Percentiles rank a stretch among this genome's conserved stretches.
Evolutionary conservation across 2,113 vertebrate species (phyloP).

Genomic region (Seriola dumerili): DNA sequence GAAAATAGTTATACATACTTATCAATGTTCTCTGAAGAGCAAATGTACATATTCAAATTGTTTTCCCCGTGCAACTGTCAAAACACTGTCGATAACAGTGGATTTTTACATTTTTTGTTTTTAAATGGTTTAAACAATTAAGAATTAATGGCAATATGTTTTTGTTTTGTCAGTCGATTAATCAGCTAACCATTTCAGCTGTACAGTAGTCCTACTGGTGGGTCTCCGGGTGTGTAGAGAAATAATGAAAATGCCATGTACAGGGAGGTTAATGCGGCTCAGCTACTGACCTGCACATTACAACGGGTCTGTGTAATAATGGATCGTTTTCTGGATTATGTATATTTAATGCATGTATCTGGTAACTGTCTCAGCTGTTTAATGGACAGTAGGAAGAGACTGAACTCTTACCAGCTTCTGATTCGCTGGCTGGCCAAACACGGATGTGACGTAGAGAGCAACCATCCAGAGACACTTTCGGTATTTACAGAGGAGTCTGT

Average conservation of each 20-base stretch:
- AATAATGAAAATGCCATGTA: background rate
- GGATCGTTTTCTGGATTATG: background rate
- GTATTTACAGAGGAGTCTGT: constrained; percentile 29
- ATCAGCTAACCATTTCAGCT: background rate
- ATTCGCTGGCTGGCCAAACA: constrained; percentile 56
- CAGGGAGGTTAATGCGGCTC: background rate
- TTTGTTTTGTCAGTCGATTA: too few relatives aligned
- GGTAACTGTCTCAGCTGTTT: background rate
- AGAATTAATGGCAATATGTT: too few relatives aligned
- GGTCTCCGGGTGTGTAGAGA: background rate
- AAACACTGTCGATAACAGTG: too few relatives aligned
- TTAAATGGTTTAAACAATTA: too few relatives aligned
- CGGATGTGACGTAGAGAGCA: constrained; percentile 70
- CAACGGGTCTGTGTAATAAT: background rate
- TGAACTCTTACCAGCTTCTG: constrained; percentile 10
- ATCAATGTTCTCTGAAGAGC: too few relatives aligned
- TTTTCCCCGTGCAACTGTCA: too few relatives aligned
- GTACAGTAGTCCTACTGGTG: background rate
- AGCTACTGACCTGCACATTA: background rate
- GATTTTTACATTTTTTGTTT: too few relatives aligned
- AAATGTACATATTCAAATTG: too few relatives aligned
- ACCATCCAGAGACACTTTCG: background rate
- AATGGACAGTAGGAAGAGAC: background rate
- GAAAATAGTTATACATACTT: background rate
- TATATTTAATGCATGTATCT: constrained; percentile 13